Base-by-base conservation (phyloP, 2,888 invertebrate species). In the Coremacera marginata region DNA sequence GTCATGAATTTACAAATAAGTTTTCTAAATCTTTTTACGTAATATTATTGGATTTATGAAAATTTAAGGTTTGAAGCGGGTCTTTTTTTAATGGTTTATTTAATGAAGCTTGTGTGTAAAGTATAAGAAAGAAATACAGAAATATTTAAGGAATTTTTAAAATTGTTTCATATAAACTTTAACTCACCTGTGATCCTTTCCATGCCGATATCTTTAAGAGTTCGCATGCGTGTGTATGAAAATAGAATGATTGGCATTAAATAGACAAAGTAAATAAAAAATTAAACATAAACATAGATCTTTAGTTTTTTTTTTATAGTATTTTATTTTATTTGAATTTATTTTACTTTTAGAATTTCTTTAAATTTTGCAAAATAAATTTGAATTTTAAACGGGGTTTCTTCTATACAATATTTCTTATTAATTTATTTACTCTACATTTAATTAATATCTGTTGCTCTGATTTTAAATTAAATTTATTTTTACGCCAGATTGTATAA, bases 151-250 rank as follows among this genome's bases (percentile, higher is more conserved):
- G 16, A 4, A n/a, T 52, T 16, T 31, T 31, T 31, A 31, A 31
- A 31, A 37, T 7, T n/a, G n/a, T 60, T 25, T 44, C 11, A 11
- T 11, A 11, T 2, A 11, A 1, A 57, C 11, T 49, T 65, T 11
- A 70, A 82, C 82, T 84, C 82, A 89, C 89, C 89, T 89, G 89
- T 84, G 89, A 89, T 87, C 89, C 89, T 88, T 89, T 89, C 89
- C 89, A 89, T 85, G 89, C 88, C 84, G 89, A 88, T 85, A 89
- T 88, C 89, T 89, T 11, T 44, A 14, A 14, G 3, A 44, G 14
- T 44, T 82, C 79, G 63, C 14, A 7, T 2, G 16, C n/a, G 63
- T 3, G 22, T 55, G 55, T 22, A 3, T 55, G 7, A 19, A n/a
- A 55, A 19, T 55, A 55, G 25, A 31, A 73, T 52, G 25, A 51